phyloP scores from a whole-genome alignment of 1,140 invertebrate species.

The Odontomachus brunneus region DNA sequence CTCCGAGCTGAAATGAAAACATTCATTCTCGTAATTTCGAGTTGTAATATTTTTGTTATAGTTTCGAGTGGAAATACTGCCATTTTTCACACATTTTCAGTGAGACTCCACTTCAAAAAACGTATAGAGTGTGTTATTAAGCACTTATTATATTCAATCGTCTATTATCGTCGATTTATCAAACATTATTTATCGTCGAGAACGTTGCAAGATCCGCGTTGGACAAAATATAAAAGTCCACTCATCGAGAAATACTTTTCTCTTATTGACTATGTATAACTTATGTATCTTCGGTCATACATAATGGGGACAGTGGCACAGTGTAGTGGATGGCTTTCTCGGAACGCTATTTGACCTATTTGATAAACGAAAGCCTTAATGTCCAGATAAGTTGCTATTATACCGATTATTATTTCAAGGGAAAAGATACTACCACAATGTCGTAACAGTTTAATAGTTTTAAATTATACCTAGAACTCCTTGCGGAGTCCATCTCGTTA shows the following conservation, averaged over 20 bases:
- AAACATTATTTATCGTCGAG: constrained; percentile 63
- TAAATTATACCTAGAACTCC: constrained; percentile 71
- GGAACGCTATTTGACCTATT: constrained; percentile 81
- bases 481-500: constrained; percentile 82
- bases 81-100: too few species aligned
- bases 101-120: too few species aligned
- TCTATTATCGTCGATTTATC: not conserved
- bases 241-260: constrained; percentile 60
- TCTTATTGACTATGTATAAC: constrained; percentile 50
- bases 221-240: constrained; percentile 58
- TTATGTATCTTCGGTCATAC: constrained; percentile 72
- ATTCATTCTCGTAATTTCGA: too few species aligned
- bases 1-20: too few species aligned
- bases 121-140: too few species aligned
- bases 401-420: not conserved
- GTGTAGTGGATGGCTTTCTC: constrained; percentile 83
- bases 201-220: constrained; percentile 43
- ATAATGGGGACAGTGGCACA: constrained; percentile 83
- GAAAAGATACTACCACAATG: not conserved
- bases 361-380: constrained; percentile 84
- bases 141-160: not conserved
- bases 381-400: constrained; percentile 78
- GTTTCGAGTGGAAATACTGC: too few species aligned
- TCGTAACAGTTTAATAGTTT: too few species aligned
- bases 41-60: too few species aligned